Evolutionary conservation across 92 coral and sea anemone species (phyloP).

Genomic region (Zoanthus sansibaricus): DNA sequence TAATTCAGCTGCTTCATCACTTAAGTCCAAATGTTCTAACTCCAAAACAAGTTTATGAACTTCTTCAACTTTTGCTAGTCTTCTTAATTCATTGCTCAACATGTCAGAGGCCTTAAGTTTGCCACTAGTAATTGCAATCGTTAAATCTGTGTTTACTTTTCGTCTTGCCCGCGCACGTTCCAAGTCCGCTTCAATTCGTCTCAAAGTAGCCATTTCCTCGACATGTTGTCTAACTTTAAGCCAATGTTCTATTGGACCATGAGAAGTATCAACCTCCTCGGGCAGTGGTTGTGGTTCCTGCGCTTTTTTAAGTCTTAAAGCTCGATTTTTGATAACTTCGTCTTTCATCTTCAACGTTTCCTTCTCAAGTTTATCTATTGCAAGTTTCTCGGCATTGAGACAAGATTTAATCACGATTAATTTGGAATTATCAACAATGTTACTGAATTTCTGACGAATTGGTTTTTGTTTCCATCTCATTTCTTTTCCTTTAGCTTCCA

Average conservation of each 20-base stretch:
- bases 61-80: slow-evolving; percentile 76
- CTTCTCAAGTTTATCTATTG: slow-evolving; percentile 67
- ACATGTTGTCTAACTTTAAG: slow-evolving; percentile 41
- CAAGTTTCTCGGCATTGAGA: slow-evolving; percentile 70
- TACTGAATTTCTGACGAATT: slow-evolving; percentile 62
- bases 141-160: slow-evolving; percentile 43
- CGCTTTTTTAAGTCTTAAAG: slow-evolving; percentile 53
- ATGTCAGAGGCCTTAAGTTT: slow-evolving; percentile 46
- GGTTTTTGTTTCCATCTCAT: slow-evolving; percentile 59
- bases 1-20: slow-evolving; percentile 58
- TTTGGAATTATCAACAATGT: slow-evolving; percentile 62
- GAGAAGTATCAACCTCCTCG: slow-evolving; percentile 2
- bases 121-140: slow-evolving; percentile 42
- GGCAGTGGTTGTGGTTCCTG: not conserved
- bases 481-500: slow-evolving; percentile 62
- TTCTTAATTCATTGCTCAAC: slow-evolving; percentile 71
- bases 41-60: slow-evolving; percentile 74
- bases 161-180: slow-evolving; percentile 83
- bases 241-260: slow-evolving; percentile 50
- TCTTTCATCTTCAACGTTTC: slow-evolving; percentile 73
- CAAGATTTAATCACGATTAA: slow-evolving; percentile 65
- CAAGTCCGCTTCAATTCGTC: slow-evolving; percentile 77
- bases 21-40: slow-evolving; percentile 64
- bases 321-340: slow-evolving; percentile 62
- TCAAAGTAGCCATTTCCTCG: slow-evolving; percentile 69